Base-by-base conservation (phyloP, 2,113 vertebrate species). In the Bos indicus region DNA sequence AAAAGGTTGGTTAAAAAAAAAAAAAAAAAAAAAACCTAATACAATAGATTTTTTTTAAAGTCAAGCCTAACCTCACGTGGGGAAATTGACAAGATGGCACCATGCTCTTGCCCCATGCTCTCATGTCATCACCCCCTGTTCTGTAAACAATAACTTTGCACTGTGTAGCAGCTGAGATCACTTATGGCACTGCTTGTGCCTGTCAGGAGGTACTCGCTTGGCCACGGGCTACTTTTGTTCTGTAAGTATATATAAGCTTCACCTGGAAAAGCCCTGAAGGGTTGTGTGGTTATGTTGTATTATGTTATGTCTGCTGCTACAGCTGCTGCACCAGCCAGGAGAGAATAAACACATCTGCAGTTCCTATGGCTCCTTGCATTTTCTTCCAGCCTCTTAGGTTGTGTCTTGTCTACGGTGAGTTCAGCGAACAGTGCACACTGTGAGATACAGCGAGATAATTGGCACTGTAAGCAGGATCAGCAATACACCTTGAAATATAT, bases 131-230 rank as follows among this genome's bases (percentile, higher is more conserved):
- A 71, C 5, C 19, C 1, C 67, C 36, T 2, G 1, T 71, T 40
- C n/a, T 40, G 67, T 23, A 71, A 71, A 40, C n/a, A 23, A 40
- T 23, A n/a, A 71, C 9, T 10, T 10, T 36, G 16, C 17, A 36
- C n/a, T 71, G 17, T 23, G 64, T 40, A 12, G 5, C n/a, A 40
- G n/a, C 19, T 71, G 67, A 71, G 67, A 71, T 23, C 0, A 0
- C 10, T 23, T 40, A 36, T 23, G n/a, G n/a, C 67, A 36, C 19
- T 23, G 67, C 9, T 5, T n/a, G 40, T 71, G n/a, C 5, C 0
- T 12, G n/a, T 40, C 19, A 71, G n/a, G 19, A 71, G 19, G 19
- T 71, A 71, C 67, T 71, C 5, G 5, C 19, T 23, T 23, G 19
- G 67, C 67, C n/a, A 71, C 5, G 2, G 67, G 67, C n/a, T 40